phyloP scores from a whole-genome alignment of 2,888 invertebrate genomes.

The Amphipoea lucens region DNA sequence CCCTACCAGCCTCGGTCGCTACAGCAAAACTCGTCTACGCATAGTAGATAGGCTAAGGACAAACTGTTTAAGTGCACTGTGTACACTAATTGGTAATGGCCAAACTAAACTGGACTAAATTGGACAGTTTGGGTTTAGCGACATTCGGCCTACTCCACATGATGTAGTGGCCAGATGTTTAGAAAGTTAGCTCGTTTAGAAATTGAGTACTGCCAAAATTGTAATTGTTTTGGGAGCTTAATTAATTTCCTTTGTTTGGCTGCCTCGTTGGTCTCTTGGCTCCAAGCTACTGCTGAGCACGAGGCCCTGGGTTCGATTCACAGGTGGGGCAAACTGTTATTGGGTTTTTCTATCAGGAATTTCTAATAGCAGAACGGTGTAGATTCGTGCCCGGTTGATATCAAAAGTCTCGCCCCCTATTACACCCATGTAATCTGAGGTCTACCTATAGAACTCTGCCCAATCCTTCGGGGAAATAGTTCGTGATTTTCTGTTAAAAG shows the following conservation, averaged over 20 bases:
- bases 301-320: background rate
- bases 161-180: constrained; percentile 30
- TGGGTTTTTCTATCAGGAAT: background rate
- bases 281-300: background rate
- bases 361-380: background rate
- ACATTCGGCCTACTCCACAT: constrained; percentile 35
- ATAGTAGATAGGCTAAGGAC: constrained; percentile 69
- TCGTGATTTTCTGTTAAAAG: background rate
- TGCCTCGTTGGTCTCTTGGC: background rate
- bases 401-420: background rate
- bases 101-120: constrained; percentile 70
- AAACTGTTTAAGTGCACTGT: constrained; percentile 68
- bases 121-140: constrained; percentile 35
- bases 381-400: background rate
- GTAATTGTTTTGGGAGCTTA: background rate
- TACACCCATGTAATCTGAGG: too few relatives aligned
- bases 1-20: constrained; percentile 37
- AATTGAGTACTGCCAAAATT: constrained; percentile 9
- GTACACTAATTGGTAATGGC: constrained; percentile 71
- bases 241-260: constrained; percentile 6
- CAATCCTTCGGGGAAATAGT: background rate
- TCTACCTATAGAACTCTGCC: background rate
- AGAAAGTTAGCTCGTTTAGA: constrained; percentile 32
- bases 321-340: background rate
- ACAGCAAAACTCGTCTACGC: constrained; percentile 52